Evolutionary conservation across 2,888 invertebrate species (phyloP), one percentile per base, ranked within the genome.

Genomic region (Uropetala carovei): DNA sequence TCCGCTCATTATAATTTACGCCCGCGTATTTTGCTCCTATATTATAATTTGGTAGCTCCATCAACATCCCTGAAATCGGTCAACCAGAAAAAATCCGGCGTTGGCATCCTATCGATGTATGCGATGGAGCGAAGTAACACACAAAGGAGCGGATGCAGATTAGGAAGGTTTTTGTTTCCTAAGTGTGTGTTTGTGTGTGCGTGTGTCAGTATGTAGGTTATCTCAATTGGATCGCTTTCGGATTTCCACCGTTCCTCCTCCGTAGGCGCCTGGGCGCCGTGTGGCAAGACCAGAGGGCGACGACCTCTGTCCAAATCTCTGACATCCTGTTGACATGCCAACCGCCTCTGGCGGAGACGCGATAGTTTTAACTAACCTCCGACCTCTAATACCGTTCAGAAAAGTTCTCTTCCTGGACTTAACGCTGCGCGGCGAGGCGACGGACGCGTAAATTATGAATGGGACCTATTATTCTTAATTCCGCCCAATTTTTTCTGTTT

Each of bases 311-410:
- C 56, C 56, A 8, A 18, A n/a, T 83, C 5, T 43, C 83, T n/a
- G 68, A 89, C 89, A 89, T 89, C 89, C 89, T 89, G 89, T 89
- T 89, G 89, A 89, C 89, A 89, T 89, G 89, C 43, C 43, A 43
- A 43, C 43, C 43, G 43, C 43, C 43, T 43, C 43, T 18, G 64
- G 64, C 10, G 64, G n/a, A 64, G 64, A 43, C 43, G 43, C 30
- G n/a, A 64, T 89, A 22, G 43, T 89, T n/a, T 18, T 43, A 60
- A 89, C 43, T 43, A 57, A 57, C 56, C 56, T 43, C n/a, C 18
- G 64, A 43, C n/a, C n/a, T n/a, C n/a, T n/a, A n/a, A n/a, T n/a
- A 89, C 64, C 64, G 89, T 89, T 60, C 43, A 30, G 64, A 10
- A n/a, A 64, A 64, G 60, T 43, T 68, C 22, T 14, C 16, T 18